phyloP scores from a whole-genome alignment of 2,888 invertebrate genomes.

The Lymantria dispar region DNA sequence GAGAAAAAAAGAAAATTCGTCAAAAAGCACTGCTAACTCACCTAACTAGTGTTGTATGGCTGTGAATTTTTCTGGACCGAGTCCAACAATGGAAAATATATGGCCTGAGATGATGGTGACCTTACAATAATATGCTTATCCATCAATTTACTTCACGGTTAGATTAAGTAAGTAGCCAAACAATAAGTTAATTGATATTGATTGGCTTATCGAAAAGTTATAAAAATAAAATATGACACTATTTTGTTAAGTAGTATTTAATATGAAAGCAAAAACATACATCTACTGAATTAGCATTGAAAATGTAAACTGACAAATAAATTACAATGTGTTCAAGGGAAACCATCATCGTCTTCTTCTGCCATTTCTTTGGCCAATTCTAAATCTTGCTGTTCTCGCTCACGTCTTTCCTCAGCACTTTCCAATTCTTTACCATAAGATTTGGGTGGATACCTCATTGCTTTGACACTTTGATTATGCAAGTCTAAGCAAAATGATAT shows the following conservation, averaged over 20 bases:
- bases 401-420: conserved; percentile 97
- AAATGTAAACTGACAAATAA: conserved; percentile 24
- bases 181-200: too few species aligned
- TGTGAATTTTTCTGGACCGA: too few species aligned
- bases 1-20: too few species aligned
- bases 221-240: too few species aligned
- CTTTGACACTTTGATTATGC: conserved; percentile 99
- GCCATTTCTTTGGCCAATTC: conserved; percentile 99
- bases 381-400: conserved; percentile 98
- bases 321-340: conserved; percentile 65
- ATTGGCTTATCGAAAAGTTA: too few species aligned
- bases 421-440: conserved; percentile 99
- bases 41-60: too few species aligned
- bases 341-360: conserved; percentile 98
- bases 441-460: conserved; percentile 99
- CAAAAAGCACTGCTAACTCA: too few species aligned
- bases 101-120: too few species aligned
- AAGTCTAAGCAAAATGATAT: conserved; percentile 98
- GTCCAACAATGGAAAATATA: too few species aligned
- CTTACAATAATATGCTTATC: too few species aligned
- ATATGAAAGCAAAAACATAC: conserved; percentile 34
- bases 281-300: conserved; percentile 36
- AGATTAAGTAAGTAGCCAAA: too few species aligned
- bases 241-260: conserved; percentile 9
- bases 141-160: too few species aligned